These are phyloP conservation scores for Nyctibius bracteatus DNA, from an alignment of 2,113 vertebrate species.

Conservation along the genomic window DNA sequence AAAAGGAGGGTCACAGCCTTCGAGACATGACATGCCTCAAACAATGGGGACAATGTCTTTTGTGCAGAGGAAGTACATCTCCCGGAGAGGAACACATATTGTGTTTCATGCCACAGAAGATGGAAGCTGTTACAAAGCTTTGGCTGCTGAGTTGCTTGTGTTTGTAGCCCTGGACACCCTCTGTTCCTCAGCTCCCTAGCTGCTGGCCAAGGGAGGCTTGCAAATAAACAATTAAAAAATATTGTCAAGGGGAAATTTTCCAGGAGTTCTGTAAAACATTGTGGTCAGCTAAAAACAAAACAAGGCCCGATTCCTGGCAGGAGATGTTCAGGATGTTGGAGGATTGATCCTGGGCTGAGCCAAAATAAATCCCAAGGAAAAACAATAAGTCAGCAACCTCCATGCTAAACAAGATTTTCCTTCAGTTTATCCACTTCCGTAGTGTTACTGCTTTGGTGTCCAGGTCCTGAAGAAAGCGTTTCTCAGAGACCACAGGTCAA, in stretches of 20 bases:
- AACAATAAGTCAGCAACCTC: background rate
- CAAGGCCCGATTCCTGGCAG: background rate
- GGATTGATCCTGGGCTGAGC: background rate
- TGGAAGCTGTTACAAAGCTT: background rate
- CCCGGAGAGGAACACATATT: background rate
- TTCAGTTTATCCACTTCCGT: background rate
- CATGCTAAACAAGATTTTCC: background rate
- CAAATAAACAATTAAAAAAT: background rate
- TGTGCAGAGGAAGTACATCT: background rate
- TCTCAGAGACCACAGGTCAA: background rate
- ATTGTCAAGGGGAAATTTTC: background rate
- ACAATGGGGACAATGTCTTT: background rate
- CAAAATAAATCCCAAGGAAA: slow-evolving; percentile 13
- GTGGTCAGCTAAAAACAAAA: slow-evolving; percentile 29
- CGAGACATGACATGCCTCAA: background rate
- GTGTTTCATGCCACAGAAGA: background rate
- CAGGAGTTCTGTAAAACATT: background rate
- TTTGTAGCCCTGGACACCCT: background rate
- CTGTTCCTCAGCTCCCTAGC: background rate
- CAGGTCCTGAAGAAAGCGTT: background rate
- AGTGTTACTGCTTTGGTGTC: background rate
- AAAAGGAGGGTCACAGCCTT: background rate
- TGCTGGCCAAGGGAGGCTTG: background rate
- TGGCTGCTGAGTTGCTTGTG: background rate
- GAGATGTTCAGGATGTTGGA: background rate